phyloP scores from a whole-genome alignment of 2,113 vertebrate genomes.

The Dromiciops gliroides region DNA sequence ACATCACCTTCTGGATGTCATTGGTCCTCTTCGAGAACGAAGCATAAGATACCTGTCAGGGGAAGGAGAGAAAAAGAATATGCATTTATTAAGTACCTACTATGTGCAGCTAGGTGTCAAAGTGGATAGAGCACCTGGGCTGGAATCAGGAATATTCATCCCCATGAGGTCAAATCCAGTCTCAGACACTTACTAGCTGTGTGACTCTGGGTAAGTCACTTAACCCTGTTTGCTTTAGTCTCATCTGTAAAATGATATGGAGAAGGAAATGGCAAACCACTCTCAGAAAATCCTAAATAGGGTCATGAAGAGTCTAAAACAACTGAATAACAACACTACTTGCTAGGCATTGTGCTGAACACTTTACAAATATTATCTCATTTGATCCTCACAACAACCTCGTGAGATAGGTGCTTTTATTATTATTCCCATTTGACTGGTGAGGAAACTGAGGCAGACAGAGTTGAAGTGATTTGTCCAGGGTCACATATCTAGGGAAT shows the following conservation, averaged over 20 bases:
- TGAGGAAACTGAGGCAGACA: background rate
- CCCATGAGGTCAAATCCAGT: background rate
- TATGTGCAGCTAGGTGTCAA: too few species aligned
- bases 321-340: background rate
- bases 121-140: background rate
- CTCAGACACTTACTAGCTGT: too few species aligned
- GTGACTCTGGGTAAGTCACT: too few species aligned
- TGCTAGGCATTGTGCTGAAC: background rate
- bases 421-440: background rate
- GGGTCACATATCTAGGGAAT: background rate
- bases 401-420: background rate
- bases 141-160: background rate
- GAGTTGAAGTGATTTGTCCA: background rate
- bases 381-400: background rate
- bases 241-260: background rate
- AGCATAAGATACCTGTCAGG: too few species aligned
- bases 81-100: too few species aligned
- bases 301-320: background rate
- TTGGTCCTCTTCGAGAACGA: too few species aligned
- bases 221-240: background rate
- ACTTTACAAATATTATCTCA: background rate
- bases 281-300: background rate
- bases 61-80: too few species aligned
- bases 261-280: background rate
- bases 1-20: too few species aligned